Evolutionary conservation across 2,113 vertebrate genomes (phyloP), one percentile per base, ranked within the genome.

Genomic region (Bothrops jararaca): DNA sequence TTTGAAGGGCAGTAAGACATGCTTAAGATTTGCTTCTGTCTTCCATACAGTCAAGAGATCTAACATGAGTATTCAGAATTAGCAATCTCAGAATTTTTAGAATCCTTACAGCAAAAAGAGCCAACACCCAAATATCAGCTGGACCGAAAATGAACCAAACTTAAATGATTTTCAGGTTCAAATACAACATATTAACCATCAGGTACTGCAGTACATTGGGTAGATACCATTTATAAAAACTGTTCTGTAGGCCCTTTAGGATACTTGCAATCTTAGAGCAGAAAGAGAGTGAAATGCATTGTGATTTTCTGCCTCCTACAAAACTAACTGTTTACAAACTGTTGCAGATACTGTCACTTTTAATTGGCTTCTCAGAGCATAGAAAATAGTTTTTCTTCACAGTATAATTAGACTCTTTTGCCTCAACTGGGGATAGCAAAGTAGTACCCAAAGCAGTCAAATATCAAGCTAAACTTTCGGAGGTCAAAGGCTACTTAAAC

Each of bases 301-400:
- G 57, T 94, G 93, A 7, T 96, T 95, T 89, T 86, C 86, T 95
- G 88, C 24, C 89, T 93, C 26, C 92, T 96, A 93, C 94, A 58
- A 9, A 91, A 86, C 95, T 95, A 94, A 91, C 58, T 93, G 93
- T 96, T 96, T 96, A 91, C 94, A 93, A 94, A 89, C 64, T 94
- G 53, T 89, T 93, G 45, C 54, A 91, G 69, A 89, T 85, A 85
- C 90, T 64, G 90, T 89, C 93, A 91, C 92, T 96, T 96, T 96
- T 96, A 93, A 90, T 94, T 92, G 94, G 95, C 64, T 90, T 92
- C 94, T 94, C 80, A 5, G 90, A 91, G 95, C 94, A 93, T 60
- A 92, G 64, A 90, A 92, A 89, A 95, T 91, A 92, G n/a, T 92
- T 92, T 95, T 89, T 90, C 96, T 95, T 91, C 34, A 89, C 7